Evolutionary conservation across 2,113 vertebrate species (phyloP), one percentile per base, ranked within the genome.

Genomic region (Orycteropus afer): DNA sequence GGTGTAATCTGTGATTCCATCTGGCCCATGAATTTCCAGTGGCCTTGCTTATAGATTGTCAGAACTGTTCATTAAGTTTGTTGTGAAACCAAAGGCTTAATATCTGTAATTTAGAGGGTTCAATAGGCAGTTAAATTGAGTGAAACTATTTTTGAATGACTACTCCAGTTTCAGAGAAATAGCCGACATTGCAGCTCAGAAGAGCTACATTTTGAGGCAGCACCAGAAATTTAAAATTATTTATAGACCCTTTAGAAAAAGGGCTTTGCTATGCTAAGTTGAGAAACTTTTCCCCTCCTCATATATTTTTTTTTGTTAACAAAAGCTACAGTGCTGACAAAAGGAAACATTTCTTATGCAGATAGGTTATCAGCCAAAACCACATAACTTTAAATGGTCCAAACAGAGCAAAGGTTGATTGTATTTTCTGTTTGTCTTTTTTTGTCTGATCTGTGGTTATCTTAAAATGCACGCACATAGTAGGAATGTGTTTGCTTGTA

Each of bases 41-140:
- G 96, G 96, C 97, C 63, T 4, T 97, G 95, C 97, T 96, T 97
- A 96, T 96, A 98, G 97, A 97, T 96, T 97, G 97, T 98, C 97
- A 97, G 97, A 98, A 97, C 97, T 98, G 94, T 98, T 98, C 97
- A 98, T 98, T 98, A 98, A 98, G 96, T 98, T 98, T 98, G 98
- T 97, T 98, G 98, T 98, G 98, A 98, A 98, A 98, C 97, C 97
- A 97, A 98, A 97, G 96, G 97, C 98, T 98, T 98, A 98, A 98
- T 98, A 98, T 98, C 97, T 97, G 96, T 98, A 98, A 98, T 98
- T 98, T 96, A 37, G 69, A 98, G 98, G 97, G 97, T 98, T 98
- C 98, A 98, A 97, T 98, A 97, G 97, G 94, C 98, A 98, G 97
- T 97, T 98, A 98, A 98, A 98, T 98, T 97, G 98, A 97, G 95